These are phyloP conservation scores for Agapostemon virescens DNA, from an alignment of 2,888 invertebrate genomes.

Conservation along the genomic window DNA sequence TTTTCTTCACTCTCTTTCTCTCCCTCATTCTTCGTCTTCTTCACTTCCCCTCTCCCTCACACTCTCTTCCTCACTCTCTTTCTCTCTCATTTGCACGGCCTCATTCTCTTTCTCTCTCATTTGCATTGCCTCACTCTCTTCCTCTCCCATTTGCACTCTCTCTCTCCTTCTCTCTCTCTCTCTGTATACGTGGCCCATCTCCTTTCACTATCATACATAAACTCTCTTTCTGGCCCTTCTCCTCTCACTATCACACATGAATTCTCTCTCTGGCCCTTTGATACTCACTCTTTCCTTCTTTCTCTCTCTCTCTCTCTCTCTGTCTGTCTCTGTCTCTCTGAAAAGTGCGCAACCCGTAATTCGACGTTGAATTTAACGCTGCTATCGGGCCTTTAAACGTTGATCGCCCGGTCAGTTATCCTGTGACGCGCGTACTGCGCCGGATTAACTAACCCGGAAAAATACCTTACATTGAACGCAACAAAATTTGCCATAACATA, in stretches of 20 bases:
- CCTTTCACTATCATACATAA: too few relatives aligned
- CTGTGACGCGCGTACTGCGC: not conserved
- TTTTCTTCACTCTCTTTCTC: not conserved
- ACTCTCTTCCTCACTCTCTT: not conserved
- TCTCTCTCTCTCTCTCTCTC: not conserved
- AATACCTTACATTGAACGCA: constrained; percentile 17
- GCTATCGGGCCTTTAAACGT: constrained; percentile 37
- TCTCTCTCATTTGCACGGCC: too few relatives aligned
- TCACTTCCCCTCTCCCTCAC: too few relatives aligned
- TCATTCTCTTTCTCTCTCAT: too few relatives aligned
- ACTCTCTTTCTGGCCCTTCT: too few relatives aligned
- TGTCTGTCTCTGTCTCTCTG: not conserved
- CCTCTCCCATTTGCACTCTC: constrained; percentile 5
- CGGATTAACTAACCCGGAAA: constrained; percentile 27
- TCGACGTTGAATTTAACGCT: constrained; percentile 42
- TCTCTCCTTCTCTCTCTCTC: not conserved
- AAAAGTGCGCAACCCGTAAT: constrained; percentile 25
- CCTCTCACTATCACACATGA: too few relatives aligned
- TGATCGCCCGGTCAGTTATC: constrained; percentile 32
- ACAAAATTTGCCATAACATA: constrained; percentile 4
- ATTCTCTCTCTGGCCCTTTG: too few relatives aligned
- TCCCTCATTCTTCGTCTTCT: not conserved
- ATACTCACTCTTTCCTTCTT: too few relatives aligned
- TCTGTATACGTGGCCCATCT: too few relatives aligned
- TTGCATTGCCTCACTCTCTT: too few relatives aligned